Evolutionary conservation across 1,140 invertebrate genomes (phyloP), one percentile per base, ranked within the genome.

Genomic region (Megathymus violae): DNA sequence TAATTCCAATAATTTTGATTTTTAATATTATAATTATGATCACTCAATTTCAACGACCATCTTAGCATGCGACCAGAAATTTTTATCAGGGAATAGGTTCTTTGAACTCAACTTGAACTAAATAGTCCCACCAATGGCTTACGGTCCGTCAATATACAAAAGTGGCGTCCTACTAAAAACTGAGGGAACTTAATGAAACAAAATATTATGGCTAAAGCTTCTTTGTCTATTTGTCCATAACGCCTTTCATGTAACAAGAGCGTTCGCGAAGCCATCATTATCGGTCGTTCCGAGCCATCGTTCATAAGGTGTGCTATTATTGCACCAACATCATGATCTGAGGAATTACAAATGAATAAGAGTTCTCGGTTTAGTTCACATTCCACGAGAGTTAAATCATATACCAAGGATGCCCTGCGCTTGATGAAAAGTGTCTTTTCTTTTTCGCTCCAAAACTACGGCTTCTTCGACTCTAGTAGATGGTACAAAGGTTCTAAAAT

Each of bases 341-440:
- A n/a, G n/a, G 41, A 41, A 17, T 44, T 25, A 46, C 17, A 59
- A 11, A 56, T 66, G 0, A 66, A 16, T n/a, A 67, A 38, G 81
- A 71, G 46, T 15, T 64, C 51, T 47, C 43, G 62, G 9, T 68
- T 46, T 13, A 68, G 22, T 14, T 65, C 63, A 60, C 68, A 72
- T 31, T 60, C 60, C 0, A 69, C 63, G 13, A 66, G 27, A 5
- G 66, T 69, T n/a, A 47, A 27, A 36, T 66, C 63, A 9, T 43
- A 72, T 36, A n/a, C 62, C 62, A 9, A 72, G 19, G 7, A 68
- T 5, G 9, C 27, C 17, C 25, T 68, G 68, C 6, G 65, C 69
- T 36, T 61, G 38, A 13, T 62, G 41, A 56, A 71, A 68, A 7
- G 69, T 34, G 15, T 15, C 31, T 51, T 13, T n/a, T 51, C 48